A percentile compares a stretch with the other conserved stretches of the same genome.
Evolutionary conservation across 2,888 invertebrate species (phyloP).

Genomic region (Euclidia mi): DNA sequence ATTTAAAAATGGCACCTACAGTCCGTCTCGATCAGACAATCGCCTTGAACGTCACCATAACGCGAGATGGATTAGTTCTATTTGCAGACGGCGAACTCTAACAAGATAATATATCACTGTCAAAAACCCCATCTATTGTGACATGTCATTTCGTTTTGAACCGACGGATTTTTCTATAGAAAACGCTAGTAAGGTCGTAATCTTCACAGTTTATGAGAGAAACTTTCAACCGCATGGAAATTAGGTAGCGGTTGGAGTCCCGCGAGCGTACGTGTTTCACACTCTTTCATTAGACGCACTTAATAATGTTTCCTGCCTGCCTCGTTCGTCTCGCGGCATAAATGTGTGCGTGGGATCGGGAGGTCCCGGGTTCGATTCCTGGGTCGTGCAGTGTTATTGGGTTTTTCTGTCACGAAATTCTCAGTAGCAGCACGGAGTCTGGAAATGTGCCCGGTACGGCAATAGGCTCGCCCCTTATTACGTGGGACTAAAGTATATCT

Average conservation of each 20-base stretch:
- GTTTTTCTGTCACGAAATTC: no score
- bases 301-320: no score
- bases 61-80: slow-evolving; percentile 7
- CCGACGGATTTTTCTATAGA: slow-evolving; percentile 1
- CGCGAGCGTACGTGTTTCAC: background rate
- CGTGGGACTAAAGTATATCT: no score
- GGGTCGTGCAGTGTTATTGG: no score
- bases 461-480: no score
- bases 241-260: background rate
- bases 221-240: background rate
- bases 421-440: no score
- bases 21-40: slow-evolving; percentile 2
- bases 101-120: slow-evolving; percentile 1
- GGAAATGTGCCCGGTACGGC: no score
- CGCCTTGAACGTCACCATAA: background rate
- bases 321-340: no score
- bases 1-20: background rate
- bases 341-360: no score
- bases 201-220: background rate
- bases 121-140: slow-evolving; percentile 6
- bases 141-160: slow-evolving; percentile 3
- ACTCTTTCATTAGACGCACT: no score
- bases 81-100: slow-evolving; percentile 2
- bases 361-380: no score
- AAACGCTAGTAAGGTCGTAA: slow-evolving; percentile 5